Evolutionary conservation across 2,113 vertebrate species (phyloP).

Genomic region (Nansenia antarctica): DNA sequence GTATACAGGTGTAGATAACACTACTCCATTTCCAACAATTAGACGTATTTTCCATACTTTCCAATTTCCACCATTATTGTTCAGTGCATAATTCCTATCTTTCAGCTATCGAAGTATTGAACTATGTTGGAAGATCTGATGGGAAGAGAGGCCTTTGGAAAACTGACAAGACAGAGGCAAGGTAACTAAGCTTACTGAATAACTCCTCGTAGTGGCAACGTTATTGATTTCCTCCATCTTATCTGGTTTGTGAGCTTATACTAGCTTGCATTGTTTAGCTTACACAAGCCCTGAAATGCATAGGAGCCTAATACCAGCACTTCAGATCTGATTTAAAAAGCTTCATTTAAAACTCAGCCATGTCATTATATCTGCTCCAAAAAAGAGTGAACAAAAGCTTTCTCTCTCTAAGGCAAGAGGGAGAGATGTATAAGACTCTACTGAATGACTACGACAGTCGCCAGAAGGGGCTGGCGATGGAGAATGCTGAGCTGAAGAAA

Average conservation of each 20-base stretch:
- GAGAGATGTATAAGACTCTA: constrained; percentile 91
- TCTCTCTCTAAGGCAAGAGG: constrained; percentile 80
- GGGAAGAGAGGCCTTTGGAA: constrained; percentile 92
- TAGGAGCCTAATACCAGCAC: too few species aligned
- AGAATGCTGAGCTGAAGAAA: constrained; percentile 93
- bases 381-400: not conserved
- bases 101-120: constrained; percentile 92
- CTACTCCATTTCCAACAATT: too few species aligned
- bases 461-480: constrained; percentile 87
- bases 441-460: constrained; percentile 87
- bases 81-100: constrained; percentile 35
- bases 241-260: not conserved
- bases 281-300: too few species aligned
- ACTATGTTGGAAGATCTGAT: constrained; percentile 90
- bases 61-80: too few species aligned
- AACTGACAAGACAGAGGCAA: constrained; percentile 90
- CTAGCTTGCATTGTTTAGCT: not conserved
- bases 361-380: not conserved
- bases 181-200: constrained; percentile 57
- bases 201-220: not conserved
- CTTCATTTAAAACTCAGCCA: not conserved
- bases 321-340: too few species aligned
- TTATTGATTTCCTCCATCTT: not conserved
- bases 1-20: too few species aligned
- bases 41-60: too few species aligned